Percentiles rank a stretch among this genome's conserved stretches.
Conservation (phyloP, 92 coral and sea anemone genomes). For the Epizoanthus stellaris region DNA sequence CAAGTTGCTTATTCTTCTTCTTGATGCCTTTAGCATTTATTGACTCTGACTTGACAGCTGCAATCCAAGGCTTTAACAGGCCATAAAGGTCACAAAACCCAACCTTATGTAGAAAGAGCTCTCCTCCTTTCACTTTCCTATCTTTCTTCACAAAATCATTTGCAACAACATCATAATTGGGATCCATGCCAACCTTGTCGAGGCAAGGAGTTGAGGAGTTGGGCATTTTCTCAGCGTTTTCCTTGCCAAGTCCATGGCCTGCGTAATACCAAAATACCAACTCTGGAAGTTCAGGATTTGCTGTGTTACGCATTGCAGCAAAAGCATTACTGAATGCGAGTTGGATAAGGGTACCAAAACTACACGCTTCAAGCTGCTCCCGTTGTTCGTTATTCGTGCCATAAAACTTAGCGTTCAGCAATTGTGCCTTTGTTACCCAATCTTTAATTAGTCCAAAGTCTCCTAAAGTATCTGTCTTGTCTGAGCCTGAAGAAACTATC, state of each 20-base stretch:
- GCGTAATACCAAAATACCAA: conserved; percentile 68
- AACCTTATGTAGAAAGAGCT: conserved; percentile 57
- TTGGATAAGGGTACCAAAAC: background rate
- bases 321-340: conserved; percentile 36
- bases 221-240: background rate
- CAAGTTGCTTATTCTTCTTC: conserved; percentile 68
- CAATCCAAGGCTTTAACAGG: conserved; percentile 64
- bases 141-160: conserved; percentile 11
- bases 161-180: conserved; percentile 18
- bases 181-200: too few relatives aligned
- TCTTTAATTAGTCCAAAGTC: conserved; percentile 25
- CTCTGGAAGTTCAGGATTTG: conserved; percentile 36
- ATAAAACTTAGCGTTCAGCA: too few relatives aligned
- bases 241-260: conserved; percentile 68
- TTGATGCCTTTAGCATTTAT: conserved; percentile 16
- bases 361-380: background rate
- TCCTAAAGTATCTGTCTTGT: conserved; percentile 36
- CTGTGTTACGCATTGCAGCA: conserved; percentile 61
- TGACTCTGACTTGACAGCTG: conserved; percentile 50
- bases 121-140: conserved; percentile 66
- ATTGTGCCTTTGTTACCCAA: conserved; percentile 40
- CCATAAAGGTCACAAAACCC: conserved; percentile 77
- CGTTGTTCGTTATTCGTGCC: too few relatives aligned
- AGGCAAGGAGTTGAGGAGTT: conserved; percentile 43
- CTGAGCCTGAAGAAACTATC: conserved; percentile 23